Base-by-base conservation (phyloP, 2,888 invertebrate species). In the Lottia gigantea region DNA sequence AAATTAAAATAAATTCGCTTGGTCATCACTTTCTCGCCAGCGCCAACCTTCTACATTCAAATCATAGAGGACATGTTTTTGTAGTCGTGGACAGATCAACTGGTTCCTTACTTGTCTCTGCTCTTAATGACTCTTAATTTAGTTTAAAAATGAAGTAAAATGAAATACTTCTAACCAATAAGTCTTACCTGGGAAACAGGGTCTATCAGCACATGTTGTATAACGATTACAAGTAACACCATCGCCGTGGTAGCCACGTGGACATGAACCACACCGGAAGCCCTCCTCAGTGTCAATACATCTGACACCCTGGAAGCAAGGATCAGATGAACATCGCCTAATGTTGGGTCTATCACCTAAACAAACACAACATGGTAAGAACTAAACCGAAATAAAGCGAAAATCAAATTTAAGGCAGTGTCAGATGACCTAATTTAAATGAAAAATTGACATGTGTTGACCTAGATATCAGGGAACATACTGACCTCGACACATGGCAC, bases 221-320 rank as follows among this genome's bases (percentile, higher is more conserved):
- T 76, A 74, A 26, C 79, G 76, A 14, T 73, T 77, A 72, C 95
- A 95, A n/a, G 90, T 89, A 77, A 92, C 91, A 7, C 95, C 95
- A 87, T 95, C 92, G 49, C 95, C 95, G 72, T 91, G 90, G 86
- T 92, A 93, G 67, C 94, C 95, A 45, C 89, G 78, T 11, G 95
- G 95, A 88, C 95, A 95, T 4, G 92, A 88, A n/a, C 93, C 95
- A 87, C 85, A 85, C 46, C 81, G 74, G 75, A 79, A 83, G 4
- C 84, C 82, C 19, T 77, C 74, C 7, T 79, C 81, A 4, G 83
- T 83, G 64, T 87, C 84, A 46, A 75, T 73, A 73, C 88, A 88
- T 2, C 76, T 70, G 2, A 87, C 88, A 1, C 85, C 93, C 83
- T 91, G 90, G 86, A 91, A 93, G 86, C 97, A 97, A 0, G 94